Base-by-base conservation (phyloP, 2,888 invertebrate species). In the Odontothrips loti region DNA sequence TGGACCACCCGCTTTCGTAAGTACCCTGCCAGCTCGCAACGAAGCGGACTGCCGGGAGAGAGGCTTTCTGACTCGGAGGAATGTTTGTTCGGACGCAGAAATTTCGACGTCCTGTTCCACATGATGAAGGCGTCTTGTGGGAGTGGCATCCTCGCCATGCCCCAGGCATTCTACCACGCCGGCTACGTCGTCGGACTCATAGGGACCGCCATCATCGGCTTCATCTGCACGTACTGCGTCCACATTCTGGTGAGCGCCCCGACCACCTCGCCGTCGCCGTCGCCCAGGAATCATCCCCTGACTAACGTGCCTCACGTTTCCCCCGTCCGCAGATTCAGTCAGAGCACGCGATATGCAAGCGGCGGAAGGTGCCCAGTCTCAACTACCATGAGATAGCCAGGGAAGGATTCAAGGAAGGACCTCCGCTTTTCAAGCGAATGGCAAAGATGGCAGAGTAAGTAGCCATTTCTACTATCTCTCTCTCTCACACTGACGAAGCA, bases 141-240 rank as follows among this genome's bases (percentile, higher is more conserved):
- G 0, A 96, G 96, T 0, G 97, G 97, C 10, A 95, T 97, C 84
- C 89, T 97, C 81, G 96, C 97, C 8, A 95, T 97, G 93, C 96
- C 97, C 0, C 90, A 92, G 84, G 96, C 96, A 0, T 94, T 97
- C 86, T 90, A 91, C 84, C 92, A 96, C 86, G 91, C 96, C 0
- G 97, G 97, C 2, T 92, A 95, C 84, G 89, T 92, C 82, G 91
- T 96, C 6, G 98, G 98, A 15, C 86, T 92, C 1, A 88, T 95
- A 29, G 95, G 96, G 11, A 94, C 98, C 0, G 87, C 95, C 17
- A 85, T 95, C 6, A 95, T 99, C 84, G 98, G 97, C 0, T 87
- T 94, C 43, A 91, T 98, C 58, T 97, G 97, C 88, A 95, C 96
- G 6, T 97, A 98, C 88, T 98, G 98, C 86, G 97, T 98, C 88